Evolutionary conservation across 2,888 invertebrate genomes (phyloP).

Genomic region (Apotomis betuletana): DNA sequence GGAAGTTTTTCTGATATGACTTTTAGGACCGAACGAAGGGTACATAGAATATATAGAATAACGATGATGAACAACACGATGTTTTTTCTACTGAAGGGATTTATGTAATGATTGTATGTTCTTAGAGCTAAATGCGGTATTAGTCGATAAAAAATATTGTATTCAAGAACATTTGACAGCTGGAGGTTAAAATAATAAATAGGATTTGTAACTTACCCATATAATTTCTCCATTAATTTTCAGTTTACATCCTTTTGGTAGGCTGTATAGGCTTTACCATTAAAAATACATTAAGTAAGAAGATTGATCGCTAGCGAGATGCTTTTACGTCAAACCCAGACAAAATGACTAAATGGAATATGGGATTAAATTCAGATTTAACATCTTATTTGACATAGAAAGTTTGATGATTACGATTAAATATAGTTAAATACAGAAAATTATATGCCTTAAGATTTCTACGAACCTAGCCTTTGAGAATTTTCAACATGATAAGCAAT

Average conservation of each 20-base stretch:
- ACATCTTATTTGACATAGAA: conserved; percentile 12
- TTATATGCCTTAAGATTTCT: neutral
- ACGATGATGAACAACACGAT: no score
- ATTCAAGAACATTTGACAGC: no score
- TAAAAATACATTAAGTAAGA: conserved; percentile 28
- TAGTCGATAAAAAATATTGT: no score
- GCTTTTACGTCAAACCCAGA: conserved; percentile 19
- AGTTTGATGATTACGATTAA: conserved; percentile 3
- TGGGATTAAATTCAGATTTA: conserved; percentile 4
- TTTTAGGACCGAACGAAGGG: no score
- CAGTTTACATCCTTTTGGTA: conserved; percentile 16
- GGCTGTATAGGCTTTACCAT: conserved; percentile 18
- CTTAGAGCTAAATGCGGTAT: no score
- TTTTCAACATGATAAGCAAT: neutral
- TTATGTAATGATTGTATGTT: no score
- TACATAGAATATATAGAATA: no score
- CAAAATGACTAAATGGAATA: conserved; percentile 23
- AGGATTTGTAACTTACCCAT: conserved; percentile 2
- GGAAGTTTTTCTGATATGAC: no score
- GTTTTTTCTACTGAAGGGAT: no score
- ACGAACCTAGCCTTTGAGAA: neutral
- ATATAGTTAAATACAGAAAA: neutral
- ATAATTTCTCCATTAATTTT: conserved; percentile 11
- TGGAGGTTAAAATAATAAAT: conserved; percentile 19
- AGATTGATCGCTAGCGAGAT: conserved; percentile 17